Base-by-base conservation (phyloP, 1,140 invertebrate genomes). In the Caenorhabditis latens region DNA sequence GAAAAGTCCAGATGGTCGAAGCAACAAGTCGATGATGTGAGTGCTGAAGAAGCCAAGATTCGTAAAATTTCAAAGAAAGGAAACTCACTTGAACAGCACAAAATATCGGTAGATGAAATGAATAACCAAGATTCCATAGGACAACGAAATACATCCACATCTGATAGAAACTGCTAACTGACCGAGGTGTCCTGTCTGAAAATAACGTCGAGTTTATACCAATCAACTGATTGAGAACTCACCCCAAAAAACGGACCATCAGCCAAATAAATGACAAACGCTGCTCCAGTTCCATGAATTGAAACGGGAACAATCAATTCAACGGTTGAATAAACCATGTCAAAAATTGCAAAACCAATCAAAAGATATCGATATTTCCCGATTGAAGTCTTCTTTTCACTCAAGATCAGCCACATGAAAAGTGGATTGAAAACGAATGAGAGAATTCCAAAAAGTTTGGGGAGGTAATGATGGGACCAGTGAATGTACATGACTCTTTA, bases 311-410 rank as follows among this genome's bases (percentile, higher is more conserved):
- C 42, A 14, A 71, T 43, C 16, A 71, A n/a, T 8, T 71, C 65
- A 0, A 71, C 65, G 19, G 65, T 11, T 0, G 65, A 71, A 16
- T 71, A 71, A 43, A 46, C 11, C 65, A 71, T 71, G 19, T 71
- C 65, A 46, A 71, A 71, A 43, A 71, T 46, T 16, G 65, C 65
- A 46, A 71, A 71, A 2, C 65, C 65, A 43, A 71, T 71, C 40
- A 71, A 46, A 7, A 71, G n/a, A 46, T 71, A 71, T 71, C 65
- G 65, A 71, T 71, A 71, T 46, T 71, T 71, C 16, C 65, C 65
- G 8, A 71, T 71, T 1, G 65, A 71, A 43, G 65, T 42, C 14
- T 71, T 71, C 42, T 71, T 71, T 43, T 71, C 65, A 46, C 40
- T 71, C 16, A 46, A 5, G 0, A 71, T 71, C 40, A 71, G 19